Conservation (phyloP, 2,888 invertebrate genomes). For the Drosophila ustulata region DNA sequence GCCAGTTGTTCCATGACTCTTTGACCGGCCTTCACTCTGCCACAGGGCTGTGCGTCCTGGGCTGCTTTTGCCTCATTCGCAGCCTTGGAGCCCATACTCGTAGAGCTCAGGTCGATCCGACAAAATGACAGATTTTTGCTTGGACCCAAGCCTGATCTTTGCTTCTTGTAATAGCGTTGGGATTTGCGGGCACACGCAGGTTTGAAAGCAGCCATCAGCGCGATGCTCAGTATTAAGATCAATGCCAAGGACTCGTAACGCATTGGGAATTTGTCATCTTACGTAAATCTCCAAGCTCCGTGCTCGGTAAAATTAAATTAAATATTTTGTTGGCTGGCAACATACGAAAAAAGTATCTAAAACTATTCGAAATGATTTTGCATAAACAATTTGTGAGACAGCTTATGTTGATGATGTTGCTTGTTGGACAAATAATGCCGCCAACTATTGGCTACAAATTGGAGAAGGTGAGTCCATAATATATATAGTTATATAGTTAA, state of each 20-base stretch:
- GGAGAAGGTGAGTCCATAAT: conserved; percentile 22
- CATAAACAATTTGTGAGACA: neutral
- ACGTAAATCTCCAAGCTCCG: conserved; percentile 41
- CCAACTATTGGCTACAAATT: conserved; percentile 4
- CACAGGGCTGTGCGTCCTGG: conserved; percentile 40
- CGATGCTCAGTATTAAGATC: conserved; percentile 28
- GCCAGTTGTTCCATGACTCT: conserved; percentile 36
- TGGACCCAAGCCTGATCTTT: neutral
- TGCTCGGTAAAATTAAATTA: conserved; percentile 4
- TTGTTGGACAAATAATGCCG: neutral
- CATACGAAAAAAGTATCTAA: neutral
- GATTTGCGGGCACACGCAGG: neutral
- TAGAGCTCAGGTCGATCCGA: conserved; percentile 26
- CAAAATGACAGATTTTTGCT: conserved; percentile 7
- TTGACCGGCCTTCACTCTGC: conserved; percentile 18
- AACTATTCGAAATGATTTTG: conserved; percentile 25
- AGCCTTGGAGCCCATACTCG: conserved; percentile 39
- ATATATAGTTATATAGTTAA: neutral
- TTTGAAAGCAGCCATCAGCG: conserved; percentile 23
- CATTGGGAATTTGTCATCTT: conserved; percentile 53
- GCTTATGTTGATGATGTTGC: conserved; percentile 4
- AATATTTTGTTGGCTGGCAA: neutral
- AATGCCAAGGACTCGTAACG: conserved; percentile 31
- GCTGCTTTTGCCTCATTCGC: conserved; percentile 33
- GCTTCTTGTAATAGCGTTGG: neutral